These are phyloP conservation scores for Calidris pugnax DNA, from an alignment of 2,113 vertebrate species.

Conservation along the genomic window DNA sequence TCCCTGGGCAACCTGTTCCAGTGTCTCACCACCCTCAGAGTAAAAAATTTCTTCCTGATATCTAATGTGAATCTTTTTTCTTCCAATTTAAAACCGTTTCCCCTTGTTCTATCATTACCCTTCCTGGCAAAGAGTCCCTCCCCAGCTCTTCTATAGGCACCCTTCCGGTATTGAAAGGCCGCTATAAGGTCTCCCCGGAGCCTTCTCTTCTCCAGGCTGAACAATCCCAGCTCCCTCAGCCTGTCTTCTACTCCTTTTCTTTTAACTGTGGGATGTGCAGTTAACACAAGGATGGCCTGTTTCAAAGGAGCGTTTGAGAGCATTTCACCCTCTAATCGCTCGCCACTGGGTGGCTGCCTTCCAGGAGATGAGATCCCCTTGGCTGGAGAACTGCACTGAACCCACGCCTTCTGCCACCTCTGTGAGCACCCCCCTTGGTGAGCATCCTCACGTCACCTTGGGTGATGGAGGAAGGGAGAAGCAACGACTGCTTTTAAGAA, in stretches of 20 bases:
- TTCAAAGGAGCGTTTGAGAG: neutral
- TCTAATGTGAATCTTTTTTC: too few species aligned
- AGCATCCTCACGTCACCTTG: rapidly evolving
- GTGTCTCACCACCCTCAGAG: too few species aligned
- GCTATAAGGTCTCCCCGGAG: too few species aligned
- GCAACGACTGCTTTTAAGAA: neutral
- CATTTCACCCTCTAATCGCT: neutral
- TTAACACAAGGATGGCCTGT: neutral
- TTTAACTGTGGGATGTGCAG: neutral
- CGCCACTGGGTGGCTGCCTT: neutral
- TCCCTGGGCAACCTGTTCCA: too few species aligned
- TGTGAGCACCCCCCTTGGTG: neutral
- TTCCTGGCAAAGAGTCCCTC: too few species aligned
- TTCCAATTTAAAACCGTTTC: too few species aligned
- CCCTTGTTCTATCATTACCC: too few species aligned
- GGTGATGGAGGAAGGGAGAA: neutral
- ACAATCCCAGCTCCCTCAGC: too few species aligned
- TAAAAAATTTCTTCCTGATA: too few species aligned
- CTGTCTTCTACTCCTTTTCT: neutral
- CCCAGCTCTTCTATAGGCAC: too few species aligned
- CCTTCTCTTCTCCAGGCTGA: too few species aligned
- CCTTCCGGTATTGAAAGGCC: too few species aligned
- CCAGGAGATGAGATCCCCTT: neutral
- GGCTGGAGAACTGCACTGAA: neutral
- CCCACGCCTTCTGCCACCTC: neutral